These are phyloP conservation scores for Barypeithes pellucidus DNA, from an alignment of 2,888 invertebrate genomes.

Conservation along the genomic window DNA sequence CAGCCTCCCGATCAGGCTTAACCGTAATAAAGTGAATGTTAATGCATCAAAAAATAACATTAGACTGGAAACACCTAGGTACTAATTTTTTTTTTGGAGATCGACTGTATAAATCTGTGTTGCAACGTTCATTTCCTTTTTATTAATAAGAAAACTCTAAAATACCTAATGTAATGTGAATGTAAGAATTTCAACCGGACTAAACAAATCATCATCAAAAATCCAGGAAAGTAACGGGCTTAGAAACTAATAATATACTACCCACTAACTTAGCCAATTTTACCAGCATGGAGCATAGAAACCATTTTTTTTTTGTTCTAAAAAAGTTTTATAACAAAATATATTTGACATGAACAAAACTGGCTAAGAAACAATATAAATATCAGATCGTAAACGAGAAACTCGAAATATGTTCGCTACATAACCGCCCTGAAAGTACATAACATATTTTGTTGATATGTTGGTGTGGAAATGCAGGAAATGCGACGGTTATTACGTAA, in stretches of 20 bases:
- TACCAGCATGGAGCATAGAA: not conserved
- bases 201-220: not conserved
- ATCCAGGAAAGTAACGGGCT: not conserved
- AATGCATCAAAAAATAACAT: too few relatives aligned
- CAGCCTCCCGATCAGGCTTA: too few relatives aligned
- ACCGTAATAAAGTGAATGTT: too few relatives aligned
- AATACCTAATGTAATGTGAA: not conserved
- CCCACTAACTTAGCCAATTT: not conserved
- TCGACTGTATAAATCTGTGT: too few relatives aligned
- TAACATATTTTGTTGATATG: not conserved
- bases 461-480: too few relatives aligned
- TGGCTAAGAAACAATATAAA: not conserved
- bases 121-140: too few relatives aligned
- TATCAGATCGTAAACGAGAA: not conserved
- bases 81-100: too few relatives aligned
- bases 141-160: too few relatives aligned
- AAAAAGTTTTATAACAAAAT: too few relatives aligned
- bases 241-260: not conserved
- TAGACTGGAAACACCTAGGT: too few relatives aligned
- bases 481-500: not conserved
- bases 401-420: not conserved
- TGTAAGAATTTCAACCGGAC: not conserved
- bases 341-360: not conserved
- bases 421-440: not conserved
- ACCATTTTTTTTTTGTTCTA: too few relatives aligned